Evolutionary conservation across 2,797 vertebrate genomes (phyloP).

Genomic region (Esox masquinongy): DNA sequence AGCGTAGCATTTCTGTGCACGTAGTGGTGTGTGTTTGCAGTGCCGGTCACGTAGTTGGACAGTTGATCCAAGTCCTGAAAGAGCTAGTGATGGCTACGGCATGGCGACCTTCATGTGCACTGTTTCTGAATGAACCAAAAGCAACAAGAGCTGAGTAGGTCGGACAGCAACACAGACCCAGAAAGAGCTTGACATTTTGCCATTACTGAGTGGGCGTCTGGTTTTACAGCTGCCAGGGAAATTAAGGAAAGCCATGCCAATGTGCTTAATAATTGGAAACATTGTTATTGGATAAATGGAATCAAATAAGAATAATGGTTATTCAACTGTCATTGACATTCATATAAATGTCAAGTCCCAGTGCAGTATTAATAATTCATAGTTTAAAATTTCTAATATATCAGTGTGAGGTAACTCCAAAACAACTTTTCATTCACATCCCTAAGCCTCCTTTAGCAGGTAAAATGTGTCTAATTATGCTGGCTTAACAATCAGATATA

Average conservation of each 20-base stretch:
- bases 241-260: neutral
- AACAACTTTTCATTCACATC: too few species aligned
- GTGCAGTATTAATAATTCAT: too few species aligned
- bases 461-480: too few species aligned
- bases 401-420: too few species aligned
- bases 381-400: too few species aligned
- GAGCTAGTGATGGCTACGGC: slow-evolving; percentile 32
- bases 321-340: neutral
- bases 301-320: neutral
- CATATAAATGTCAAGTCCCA: too few species aligned
- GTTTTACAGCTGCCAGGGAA: neutral
- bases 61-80: slow-evolving; percentile 53
- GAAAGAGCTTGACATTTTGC: neutral
- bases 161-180: neutral
- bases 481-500: too few species aligned
- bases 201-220: neutral
- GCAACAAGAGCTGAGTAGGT: slow-evolving; percentile 1
- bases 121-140: neutral
- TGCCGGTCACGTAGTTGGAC: slow-evolving; percentile 63
- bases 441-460: too few species aligned
- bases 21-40: slow-evolving; percentile 62
- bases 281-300: neutral
- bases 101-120: neutral
- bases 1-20: slow-evolving; percentile 61
- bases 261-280: neutral